Base-by-base conservation (phyloP, 2,888 invertebrate genomes). In the Epiblema foenella region DNA sequence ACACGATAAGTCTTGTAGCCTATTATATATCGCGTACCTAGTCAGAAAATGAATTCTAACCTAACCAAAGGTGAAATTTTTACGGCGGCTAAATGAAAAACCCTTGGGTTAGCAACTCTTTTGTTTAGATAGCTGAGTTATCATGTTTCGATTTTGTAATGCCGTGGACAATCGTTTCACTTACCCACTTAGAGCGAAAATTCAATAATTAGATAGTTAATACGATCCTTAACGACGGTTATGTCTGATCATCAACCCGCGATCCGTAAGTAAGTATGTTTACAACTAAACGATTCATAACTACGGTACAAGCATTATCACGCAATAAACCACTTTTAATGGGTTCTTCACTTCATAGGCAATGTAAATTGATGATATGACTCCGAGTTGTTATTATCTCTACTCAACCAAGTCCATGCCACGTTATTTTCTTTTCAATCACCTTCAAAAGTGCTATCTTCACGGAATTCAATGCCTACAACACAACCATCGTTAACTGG, bases 391-490 rank as follows among this genome's bases (percentile, higher is more conserved):
- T 67, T 58, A 69, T 42, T 66, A 71, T 68, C 39, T 71, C 62
- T 52, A 57, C 62, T 24, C 56, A 68, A 56, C 59, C 33, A 66
- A 70, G 49, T 54, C 29, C 59, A 70, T 70, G 70, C 65, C 54
- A 59, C 54, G 29, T 46, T 60, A 54, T 52, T 66, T 66, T 65
- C 54, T 65, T 46, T 65, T 59, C 46, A 65, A 65, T 20, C 64
- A 52, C 52, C 59, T 60, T 49, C 15, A 54, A 57, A 67, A 49
- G 10, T 7, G 70, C 66, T 56, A 49, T 49, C 49, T 59, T 56
- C 49, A n/a, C 54, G 20, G 52, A 62, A 66, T 71, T 71, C 67
- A 71, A 67, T 71, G 62, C 39, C 71, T 49, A 62, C 66, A 57
- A 62, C 20, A 62, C 66, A 57, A 62, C 20, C 24, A 37, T 49